A percentile compares a stretch with the other conserved stretches of the same genome.
phyloP scores from a whole-genome alignment of 1,140 invertebrate species.

The Cyclargus thomasi region DNA sequence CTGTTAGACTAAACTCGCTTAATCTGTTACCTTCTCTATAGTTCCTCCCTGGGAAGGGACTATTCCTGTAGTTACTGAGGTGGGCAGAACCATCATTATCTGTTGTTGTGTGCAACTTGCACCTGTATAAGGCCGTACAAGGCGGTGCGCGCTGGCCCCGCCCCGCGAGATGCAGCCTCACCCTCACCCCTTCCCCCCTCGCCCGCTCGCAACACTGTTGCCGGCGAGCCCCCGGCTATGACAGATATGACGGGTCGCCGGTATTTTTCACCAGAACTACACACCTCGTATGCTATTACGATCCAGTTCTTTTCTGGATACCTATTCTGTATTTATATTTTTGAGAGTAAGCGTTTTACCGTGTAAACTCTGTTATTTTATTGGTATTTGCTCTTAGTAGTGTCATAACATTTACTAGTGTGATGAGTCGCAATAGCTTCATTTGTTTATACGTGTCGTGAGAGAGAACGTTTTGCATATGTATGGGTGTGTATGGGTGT shows the following conservation, averaged over 20 bases:
- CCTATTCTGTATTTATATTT: neutral
- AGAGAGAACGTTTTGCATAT: neutral
- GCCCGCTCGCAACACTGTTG: neutral
- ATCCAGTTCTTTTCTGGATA: neutral
- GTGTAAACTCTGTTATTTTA: neutral
- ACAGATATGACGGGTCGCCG: neutral
- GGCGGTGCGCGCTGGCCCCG: neutral
- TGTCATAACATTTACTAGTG: no score
- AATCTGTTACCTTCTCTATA: no score
- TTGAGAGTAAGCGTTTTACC: neutral
- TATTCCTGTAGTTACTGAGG: no score
- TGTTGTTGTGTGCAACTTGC: no score
- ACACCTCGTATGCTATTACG: neutral
- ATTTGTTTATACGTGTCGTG: no score
- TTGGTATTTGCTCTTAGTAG: no score
- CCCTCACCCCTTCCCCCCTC: no score
- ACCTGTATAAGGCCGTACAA: neutral
- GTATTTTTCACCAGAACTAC: neutral
- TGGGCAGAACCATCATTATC: no score
- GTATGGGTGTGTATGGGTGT: neutral
- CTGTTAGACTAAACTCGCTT: no score
- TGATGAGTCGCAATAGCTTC: no score
- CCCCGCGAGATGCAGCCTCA: neutral
- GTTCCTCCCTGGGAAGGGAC: no score
- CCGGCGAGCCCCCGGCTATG: neutral